Percentiles rank a stretch among this genome's conserved stretches.
phyloP scores from a whole-genome alignment of 2,888 invertebrate genomes.

The Catocala sponsa region DNA sequence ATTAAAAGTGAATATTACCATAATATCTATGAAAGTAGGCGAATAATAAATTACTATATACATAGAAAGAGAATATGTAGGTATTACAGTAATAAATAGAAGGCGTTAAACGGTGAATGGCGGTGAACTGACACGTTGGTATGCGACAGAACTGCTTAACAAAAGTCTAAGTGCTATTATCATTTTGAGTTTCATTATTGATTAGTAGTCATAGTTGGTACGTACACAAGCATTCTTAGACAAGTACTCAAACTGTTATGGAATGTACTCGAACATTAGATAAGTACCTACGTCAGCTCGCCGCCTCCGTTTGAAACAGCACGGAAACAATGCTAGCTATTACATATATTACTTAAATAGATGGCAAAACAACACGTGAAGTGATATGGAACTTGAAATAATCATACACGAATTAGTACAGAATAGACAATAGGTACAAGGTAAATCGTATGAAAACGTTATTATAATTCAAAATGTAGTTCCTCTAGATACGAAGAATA shows the following conservation, averaged over 20 bases:
- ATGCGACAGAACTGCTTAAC: neutral
- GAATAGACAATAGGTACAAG: neutral
- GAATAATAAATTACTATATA: slow-evolving; percentile 74
- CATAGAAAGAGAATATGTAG: slow-evolving; percentile 61
- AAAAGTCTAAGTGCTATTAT: neutral
- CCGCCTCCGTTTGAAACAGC: neutral
- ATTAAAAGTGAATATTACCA: slow-evolving; percentile 82
- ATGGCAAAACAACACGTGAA: slow-evolving; percentile 6
- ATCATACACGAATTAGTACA: neutral
- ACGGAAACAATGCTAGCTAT: slow-evolving; percentile 3
- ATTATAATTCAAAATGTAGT: neutral
- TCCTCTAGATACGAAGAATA: slow-evolving; percentile 1
- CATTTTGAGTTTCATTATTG: neutral
- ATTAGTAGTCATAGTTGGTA: too few species aligned
- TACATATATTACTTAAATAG: neutral
- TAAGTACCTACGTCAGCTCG: neutral
- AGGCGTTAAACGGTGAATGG: slow-evolving; percentile 34
- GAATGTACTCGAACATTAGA: too few species aligned
- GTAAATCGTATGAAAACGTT: slow-evolving; percentile 4
- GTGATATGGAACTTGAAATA: neutral
- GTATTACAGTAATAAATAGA: slow-evolving; percentile 45
- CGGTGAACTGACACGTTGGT: slow-evolving; percentile 15
- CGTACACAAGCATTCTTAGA: too few species aligned
- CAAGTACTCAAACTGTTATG: too few species aligned
- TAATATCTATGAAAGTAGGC: slow-evolving; percentile 78